Evolutionary conservation across 2,797 vertebrate species (phyloP).

Genomic region (Enteromius treurensis): DNA sequence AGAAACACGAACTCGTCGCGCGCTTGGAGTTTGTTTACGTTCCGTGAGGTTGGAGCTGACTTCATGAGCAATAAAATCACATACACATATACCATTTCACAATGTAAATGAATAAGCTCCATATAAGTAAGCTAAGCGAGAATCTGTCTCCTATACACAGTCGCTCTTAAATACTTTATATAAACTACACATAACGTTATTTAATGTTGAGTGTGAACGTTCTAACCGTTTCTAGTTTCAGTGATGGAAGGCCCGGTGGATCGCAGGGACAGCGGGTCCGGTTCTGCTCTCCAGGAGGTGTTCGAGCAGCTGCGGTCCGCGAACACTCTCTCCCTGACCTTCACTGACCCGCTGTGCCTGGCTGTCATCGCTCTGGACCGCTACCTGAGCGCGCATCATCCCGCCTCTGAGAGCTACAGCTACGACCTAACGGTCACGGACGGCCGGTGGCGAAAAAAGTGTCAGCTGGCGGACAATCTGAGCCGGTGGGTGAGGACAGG

Average conservation of each 20-base stretch:
- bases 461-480: constrained; percentile 74
- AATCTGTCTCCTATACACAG: background rate
- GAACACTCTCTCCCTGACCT: constrained; percentile 63
- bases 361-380: constrained; percentile 81
- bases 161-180: background rate
- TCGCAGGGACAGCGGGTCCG: background rate
- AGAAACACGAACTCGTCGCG: constrained; percentile 24
- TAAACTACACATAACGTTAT: background rate
- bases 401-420: constrained; percentile 69
- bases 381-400: constrained; percentile 73
- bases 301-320: constrained; percentile 67
- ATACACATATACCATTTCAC: background rate
- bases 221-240: background rate
- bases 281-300: constrained; percentile 65
- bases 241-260: constrained; percentile 25
- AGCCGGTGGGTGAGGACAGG: constrained; percentile 78
- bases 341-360: constrained; percentile 65
- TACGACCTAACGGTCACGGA: constrained; percentile 87
- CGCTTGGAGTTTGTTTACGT: constrained; percentile 42
- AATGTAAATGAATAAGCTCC: background rate
- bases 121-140: background rate
- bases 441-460: constrained; percentile 77
- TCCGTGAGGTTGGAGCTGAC: background rate
- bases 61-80: background rate
- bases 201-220: background rate